A percentile compares a stretch with the other conserved stretches of the same genome.
Conservation (phyloP, 2,797 vertebrate species). For the Vespertilio murinus region DNA sequence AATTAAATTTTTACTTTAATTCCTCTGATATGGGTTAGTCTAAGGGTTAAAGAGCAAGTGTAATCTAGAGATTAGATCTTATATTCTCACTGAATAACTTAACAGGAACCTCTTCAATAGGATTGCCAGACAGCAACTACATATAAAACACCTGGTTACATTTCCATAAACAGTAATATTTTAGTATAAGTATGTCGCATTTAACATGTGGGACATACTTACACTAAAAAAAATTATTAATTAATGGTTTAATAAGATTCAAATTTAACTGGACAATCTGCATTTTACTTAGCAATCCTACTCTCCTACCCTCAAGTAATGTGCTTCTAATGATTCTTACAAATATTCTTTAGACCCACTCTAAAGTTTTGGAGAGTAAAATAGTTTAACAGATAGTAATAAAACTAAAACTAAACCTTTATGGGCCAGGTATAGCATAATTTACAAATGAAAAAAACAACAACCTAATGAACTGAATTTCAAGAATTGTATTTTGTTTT, state of each 20-base stretch:
- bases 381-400: conserved; percentile 1
- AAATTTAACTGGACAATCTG: not conserved
- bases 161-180: not conserved
- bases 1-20: not conserved
- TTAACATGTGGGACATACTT: not conserved
- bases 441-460: conserved; percentile 8
- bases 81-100: not conserved
- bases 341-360: not conserved
- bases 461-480: not conserved
- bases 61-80: not conserved
- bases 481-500: not conserved
- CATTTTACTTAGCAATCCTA: not conserved
- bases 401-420: not conserved
- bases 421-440: not conserved
- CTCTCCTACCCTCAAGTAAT: not conserved
- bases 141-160: not conserved
- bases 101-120: not conserved
- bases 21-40: not conserved
- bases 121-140: not conserved
- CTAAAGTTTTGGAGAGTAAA: not conserved
- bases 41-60: not conserved
- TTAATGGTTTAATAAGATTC: not conserved
- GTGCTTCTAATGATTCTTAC: not conserved
- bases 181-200: not conserved
- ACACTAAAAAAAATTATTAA: conserved; percentile 10